Percentiles rank a stretch among this genome's conserved stretches.
phyloP scores from a whole-genome alignment of 2,888 invertebrate species.

The Sminthurides aquaticus region DNA sequence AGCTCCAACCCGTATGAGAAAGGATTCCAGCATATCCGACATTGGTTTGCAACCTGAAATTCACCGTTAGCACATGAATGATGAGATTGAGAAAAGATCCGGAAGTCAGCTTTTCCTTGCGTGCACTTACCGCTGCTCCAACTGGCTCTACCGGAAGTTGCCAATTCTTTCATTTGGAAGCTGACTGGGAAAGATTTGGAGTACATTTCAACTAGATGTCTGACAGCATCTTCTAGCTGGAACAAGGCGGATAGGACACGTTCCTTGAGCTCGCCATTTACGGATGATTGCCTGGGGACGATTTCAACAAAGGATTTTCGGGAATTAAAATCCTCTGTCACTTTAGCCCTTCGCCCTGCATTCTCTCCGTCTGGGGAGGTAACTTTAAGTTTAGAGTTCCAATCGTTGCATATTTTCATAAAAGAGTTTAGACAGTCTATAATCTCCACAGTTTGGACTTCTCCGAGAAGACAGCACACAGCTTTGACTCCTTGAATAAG shows the following conservation, averaged over 20 bases:
- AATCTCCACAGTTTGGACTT: constrained; percentile 80
- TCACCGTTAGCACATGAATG: background rate
- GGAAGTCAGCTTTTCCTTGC: background rate
- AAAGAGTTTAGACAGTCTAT: constrained; percentile 65
- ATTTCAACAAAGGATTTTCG: constrained; percentile 40
- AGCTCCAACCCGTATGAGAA: constrained; percentile 73
- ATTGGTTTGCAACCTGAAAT: constrained; percentile 53
- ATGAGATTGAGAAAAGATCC: no score
- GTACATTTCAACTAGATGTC: constrained; percentile 76
- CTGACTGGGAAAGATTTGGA: constrained; percentile 75
- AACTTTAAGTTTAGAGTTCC: constrained; percentile 36
- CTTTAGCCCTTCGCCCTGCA: constrained; percentile 30
- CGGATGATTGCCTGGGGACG: constrained; percentile 14
- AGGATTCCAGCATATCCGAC: constrained; percentile 63
- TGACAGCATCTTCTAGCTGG: constrained; percentile 64
- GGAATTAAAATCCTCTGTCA: constrained; percentile 20
- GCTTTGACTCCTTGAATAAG: constrained; percentile 88
- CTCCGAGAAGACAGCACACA: constrained; percentile 78
- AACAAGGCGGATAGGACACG: constrained; percentile 43
- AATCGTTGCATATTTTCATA: constrained; percentile 52
- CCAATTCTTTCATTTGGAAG: constrained; percentile 57
- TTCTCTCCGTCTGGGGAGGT: constrained; percentile 14
- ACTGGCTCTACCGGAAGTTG: constrained; percentile 14
- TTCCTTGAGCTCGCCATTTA: constrained; percentile 31
- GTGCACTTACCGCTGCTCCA: constrained; percentile 17